These are phyloP conservation scores for Dissostichus mawsoni DNA, from an alignment of 2,113 vertebrate species.

Conservation along the genomic window DNA sequence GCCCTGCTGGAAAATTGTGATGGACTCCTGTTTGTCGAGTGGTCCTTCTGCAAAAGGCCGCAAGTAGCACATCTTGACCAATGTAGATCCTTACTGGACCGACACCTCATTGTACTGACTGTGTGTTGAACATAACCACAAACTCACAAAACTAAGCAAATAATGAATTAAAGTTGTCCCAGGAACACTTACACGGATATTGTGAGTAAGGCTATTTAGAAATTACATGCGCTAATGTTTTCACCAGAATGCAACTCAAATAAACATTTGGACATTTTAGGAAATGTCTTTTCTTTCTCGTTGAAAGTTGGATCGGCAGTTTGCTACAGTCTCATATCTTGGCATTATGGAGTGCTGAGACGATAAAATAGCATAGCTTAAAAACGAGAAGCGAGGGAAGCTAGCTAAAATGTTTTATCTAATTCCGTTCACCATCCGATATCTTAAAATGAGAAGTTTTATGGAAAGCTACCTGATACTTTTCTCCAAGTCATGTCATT, in stretches of 20 bases:
- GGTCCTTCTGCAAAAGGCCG: constrained; percentile 23
- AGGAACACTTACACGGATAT: background rate
- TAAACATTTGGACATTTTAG: background rate
- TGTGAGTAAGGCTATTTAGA: background rate
- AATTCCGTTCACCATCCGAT: background rate
- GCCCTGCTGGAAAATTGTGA: constrained; percentile 51
- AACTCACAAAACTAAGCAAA: constrained; percentile 1
- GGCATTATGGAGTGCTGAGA: background rate
- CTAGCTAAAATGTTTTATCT: background rate
- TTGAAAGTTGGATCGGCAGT: background rate
- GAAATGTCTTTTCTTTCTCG: background rate
- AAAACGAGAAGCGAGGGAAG: background rate
- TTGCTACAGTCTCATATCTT: background rate
- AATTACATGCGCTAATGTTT: background rate
- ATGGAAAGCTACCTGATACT: too few relatives aligned
- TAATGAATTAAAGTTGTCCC: background rate
- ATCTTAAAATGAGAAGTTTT: too few relatives aligned
- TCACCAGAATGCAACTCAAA: background rate
- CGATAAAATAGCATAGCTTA: background rate
- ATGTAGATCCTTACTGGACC: background rate
- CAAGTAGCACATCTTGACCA: constrained; percentile 7
- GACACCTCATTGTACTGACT: background rate
- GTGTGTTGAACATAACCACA: background rate
- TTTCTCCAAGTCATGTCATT: too few relatives aligned
- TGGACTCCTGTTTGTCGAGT: constrained; percentile 46